A percentile compares a stretch with the other conserved stretches of the same genome.
Evolutionary conservation across 2,888 invertebrate species (phyloP).

Genomic region (Drosophila putrida): DNA sequence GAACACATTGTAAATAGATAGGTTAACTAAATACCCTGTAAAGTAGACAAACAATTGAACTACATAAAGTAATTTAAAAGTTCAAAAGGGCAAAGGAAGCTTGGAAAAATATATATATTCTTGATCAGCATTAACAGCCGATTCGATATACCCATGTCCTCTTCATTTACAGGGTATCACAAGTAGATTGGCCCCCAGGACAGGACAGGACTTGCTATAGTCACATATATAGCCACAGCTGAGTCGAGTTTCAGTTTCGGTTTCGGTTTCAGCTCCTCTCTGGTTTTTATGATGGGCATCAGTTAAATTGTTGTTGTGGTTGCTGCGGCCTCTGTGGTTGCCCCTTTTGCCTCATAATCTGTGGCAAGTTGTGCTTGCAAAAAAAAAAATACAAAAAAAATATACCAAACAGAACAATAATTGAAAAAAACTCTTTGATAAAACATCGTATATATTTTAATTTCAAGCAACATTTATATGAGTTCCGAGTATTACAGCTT

Average conservation of each 20-base stretch:
- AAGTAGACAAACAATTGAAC: neutral
- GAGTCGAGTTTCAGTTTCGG: slow-evolving; percentile 8
- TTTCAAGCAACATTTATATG: too few relatives aligned
- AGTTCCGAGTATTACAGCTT: too few relatives aligned
- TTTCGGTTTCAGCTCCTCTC: slow-evolving; percentile 2
- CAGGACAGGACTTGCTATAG: slow-evolving; percentile 13
- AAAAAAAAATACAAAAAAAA: neutral
- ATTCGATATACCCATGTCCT: neutral
- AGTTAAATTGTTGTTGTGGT: neutral
- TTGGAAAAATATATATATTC: too few relatives aligned
- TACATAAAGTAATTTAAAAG: too few relatives aligned
- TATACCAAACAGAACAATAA: slow-evolving; percentile 1
- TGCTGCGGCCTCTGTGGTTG: slow-evolving; percentile 16
- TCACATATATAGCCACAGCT: slow-evolving; percentile 23
- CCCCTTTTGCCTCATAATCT: slow-evolving; percentile 4
- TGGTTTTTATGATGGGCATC: slow-evolving; percentile 14
- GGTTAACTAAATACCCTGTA: neutral
- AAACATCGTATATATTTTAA: neutral
- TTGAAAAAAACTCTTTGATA: neutral
- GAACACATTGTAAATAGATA: neutral
- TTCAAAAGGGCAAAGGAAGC: too few relatives aligned
- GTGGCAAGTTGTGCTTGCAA: slow-evolving; percentile 6
- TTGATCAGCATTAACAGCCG: neutral
- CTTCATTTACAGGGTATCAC: slow-evolving; percentile 27
- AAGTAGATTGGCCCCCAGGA: slow-evolving; percentile 32